Evolutionary conservation across 2,113 vertebrate species (phyloP).

Genomic region (Nansenia antarctica): DNA sequence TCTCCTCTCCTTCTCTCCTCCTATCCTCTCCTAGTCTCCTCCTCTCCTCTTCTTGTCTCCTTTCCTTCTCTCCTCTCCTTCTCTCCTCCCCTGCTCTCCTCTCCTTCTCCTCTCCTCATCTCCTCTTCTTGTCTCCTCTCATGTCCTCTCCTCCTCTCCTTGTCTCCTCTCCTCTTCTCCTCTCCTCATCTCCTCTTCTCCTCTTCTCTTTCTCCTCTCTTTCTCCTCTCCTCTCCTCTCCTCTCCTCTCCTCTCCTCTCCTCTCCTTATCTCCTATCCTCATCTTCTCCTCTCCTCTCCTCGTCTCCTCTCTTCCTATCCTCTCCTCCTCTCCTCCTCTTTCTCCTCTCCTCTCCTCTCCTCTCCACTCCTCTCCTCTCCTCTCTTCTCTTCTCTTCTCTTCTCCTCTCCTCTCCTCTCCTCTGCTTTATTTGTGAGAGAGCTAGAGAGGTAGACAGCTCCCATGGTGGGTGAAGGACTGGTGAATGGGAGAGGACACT

Average conservation of each 20-base stretch:
- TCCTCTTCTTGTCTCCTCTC: too few relatives aligned
- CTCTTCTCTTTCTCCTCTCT: background rate
- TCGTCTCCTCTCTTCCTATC: too few relatives aligned
- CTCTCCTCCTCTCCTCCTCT: background rate
- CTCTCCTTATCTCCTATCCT: too few relatives aligned
- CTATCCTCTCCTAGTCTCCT: too few relatives aligned
- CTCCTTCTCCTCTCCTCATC: background rate
- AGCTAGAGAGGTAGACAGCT: conserved; percentile 90
- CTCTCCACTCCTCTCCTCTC: conserved; percentile 89
- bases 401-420: conserved; percentile 87
- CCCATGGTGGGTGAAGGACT: conserved; percentile 72
- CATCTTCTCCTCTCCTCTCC: conserved; percentile 15
- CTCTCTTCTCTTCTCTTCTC: conserved; percentile 87
- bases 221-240: background rate
- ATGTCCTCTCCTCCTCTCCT: too few relatives aligned
- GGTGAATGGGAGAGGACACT: background rate
- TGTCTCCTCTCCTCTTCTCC: too few relatives aligned
- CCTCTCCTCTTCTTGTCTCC: too few relatives aligned
- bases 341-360: conserved; percentile 76
- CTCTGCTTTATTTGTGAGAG: conserved; percentile 93
- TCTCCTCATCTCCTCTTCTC: too few relatives aligned
- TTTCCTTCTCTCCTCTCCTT: too few relatives aligned
- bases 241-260: background rate
- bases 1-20: too few relatives aligned
- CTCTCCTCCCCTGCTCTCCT: conserved; percentile 61